phyloP scores from a whole-genome alignment of 2,888 invertebrate genomes.

The Yponomeuta evonymella region DNA sequence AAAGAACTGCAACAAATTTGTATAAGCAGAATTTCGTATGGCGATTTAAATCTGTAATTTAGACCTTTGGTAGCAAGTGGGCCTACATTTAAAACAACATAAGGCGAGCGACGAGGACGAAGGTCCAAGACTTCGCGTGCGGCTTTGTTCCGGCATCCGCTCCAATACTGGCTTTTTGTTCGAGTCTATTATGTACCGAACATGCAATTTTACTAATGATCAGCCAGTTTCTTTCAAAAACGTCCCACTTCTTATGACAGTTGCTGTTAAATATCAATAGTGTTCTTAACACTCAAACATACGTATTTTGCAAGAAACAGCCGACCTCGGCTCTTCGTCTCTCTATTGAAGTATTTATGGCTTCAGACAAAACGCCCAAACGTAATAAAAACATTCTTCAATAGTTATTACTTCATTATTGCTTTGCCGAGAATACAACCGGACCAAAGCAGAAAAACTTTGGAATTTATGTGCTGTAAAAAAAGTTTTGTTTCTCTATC shows the following conservation, averaged over 20 bases:
- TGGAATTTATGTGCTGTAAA: background rate
- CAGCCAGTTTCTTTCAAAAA: slow-evolving; percentile 16
- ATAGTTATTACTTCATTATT: background rate
- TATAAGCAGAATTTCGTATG: background rate
- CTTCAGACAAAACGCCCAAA: background rate
- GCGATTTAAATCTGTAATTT: background rate
- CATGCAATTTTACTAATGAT: slow-evolving; percentile 60
- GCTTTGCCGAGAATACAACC: background rate
- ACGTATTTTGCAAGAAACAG: background rate
- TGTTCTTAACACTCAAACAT: background rate
- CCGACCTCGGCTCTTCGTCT: background rate
- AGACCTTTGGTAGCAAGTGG: background rate
- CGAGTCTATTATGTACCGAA: slow-evolving; percentile 33
- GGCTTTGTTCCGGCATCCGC: slow-evolving; percentile 63
- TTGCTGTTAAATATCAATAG: background rate
- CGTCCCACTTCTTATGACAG: background rate
- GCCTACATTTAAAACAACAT: slow-evolving; percentile 40
- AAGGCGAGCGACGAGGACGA: slow-evolving; percentile 46
- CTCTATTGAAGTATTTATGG: background rate
- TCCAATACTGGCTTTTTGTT: slow-evolving; percentile 51
- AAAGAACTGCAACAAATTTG: background rate
- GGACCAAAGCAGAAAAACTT: background rate
- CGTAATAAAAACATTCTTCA: background rate
- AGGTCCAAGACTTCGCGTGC: slow-evolving; percentile 57
- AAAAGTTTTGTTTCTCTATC: background rate